A percentile compares a stretch with the other conserved stretches of the same genome.
Conservation (phyloP, 30 jellyfish, hydroid and myxozoan species). For the Aurelia coerulea region DNA sequence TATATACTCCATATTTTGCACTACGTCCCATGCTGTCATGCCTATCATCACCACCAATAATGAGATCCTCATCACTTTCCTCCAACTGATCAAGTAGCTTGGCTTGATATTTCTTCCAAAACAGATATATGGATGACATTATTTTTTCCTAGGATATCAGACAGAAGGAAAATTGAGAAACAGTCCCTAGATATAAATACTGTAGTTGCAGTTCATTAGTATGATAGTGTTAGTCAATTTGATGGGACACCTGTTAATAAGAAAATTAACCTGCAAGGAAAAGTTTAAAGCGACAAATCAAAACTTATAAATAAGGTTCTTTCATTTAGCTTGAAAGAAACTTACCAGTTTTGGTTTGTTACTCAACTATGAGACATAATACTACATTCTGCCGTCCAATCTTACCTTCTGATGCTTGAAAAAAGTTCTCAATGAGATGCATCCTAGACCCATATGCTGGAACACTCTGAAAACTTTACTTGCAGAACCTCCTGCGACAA, state of each 20-base stretch:
- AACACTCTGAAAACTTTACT: slow-evolving; percentile 10
- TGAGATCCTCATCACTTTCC: slow-evolving; percentile 6
- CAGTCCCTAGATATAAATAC: slow-evolving; percentile 2
- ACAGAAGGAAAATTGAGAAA: slow-evolving; percentile 5
- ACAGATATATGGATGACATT: slow-evolving; percentile 12
- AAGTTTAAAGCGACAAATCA: background rate
- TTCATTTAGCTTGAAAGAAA: background rate
- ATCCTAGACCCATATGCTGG: slow-evolving; percentile 31
- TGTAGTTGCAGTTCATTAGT: background rate
- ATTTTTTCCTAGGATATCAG: slow-evolving; percentile 19
- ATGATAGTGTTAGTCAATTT: background rate
- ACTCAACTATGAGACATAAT: background rate
- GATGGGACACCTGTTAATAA: slow-evolving; percentile 2
- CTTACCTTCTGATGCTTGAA: slow-evolving; percentile 51
- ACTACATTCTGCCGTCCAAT: slow-evolving; percentile 1
- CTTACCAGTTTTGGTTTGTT: background rate
- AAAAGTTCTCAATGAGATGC: slow-evolving; percentile 33
- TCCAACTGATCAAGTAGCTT: background rate
- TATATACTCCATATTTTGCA: slow-evolving; percentile 39
- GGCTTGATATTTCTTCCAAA: slow-evolving; percentile 3
- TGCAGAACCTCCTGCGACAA: slow-evolving; percentile 37
- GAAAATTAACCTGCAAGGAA: background rate
- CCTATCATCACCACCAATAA: slow-evolving; percentile 26
- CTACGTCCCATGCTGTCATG: background rate
- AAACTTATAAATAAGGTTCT: background rate